These are phyloP conservation scores for Tadarida brasiliensis DNA, from an alignment of 2,797 vertebrate species.

Conservation along the genomic window DNA sequence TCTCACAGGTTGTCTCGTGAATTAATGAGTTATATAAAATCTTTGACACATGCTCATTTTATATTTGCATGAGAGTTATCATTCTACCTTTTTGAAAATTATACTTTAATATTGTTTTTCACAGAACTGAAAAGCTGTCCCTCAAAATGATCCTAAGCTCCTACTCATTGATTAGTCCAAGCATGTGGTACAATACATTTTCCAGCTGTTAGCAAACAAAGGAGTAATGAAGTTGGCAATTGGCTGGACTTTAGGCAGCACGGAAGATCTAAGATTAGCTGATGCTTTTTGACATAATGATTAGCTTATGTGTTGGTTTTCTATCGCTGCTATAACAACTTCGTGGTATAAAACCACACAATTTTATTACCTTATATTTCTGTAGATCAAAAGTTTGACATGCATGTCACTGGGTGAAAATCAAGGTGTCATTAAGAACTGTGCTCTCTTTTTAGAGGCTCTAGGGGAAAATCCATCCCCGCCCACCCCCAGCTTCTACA, in stretches of 20 bases:
- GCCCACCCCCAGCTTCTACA: neutral
- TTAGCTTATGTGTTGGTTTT: neutral
- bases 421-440: neutral
- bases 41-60: neutral
- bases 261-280: neutral
- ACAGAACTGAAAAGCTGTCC: conserved; percentile 35
- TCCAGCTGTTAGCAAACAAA: neutral
- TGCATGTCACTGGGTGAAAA: neutral
- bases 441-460: neutral
- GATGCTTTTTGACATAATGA: neutral
- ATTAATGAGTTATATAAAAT: neutral
- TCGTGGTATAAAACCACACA: conserved; percentile 12
- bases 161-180: neutral
- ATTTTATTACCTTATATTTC: neutral
- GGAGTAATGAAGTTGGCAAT: neutral
- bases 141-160: neutral
- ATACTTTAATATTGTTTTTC: conserved; percentile 41
- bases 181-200: neutral
- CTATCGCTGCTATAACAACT: neutral
- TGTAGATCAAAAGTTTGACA: conserved; percentile 1
- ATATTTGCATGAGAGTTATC: conserved; percentile 41
- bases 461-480: neutral
- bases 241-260: neutral
- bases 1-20: neutral
- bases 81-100: conserved; percentile 50